Evolutionary conservation across 2,888 invertebrate genomes (phyloP).

Genomic region (Lepidocyrtoides sp.): DNA sequence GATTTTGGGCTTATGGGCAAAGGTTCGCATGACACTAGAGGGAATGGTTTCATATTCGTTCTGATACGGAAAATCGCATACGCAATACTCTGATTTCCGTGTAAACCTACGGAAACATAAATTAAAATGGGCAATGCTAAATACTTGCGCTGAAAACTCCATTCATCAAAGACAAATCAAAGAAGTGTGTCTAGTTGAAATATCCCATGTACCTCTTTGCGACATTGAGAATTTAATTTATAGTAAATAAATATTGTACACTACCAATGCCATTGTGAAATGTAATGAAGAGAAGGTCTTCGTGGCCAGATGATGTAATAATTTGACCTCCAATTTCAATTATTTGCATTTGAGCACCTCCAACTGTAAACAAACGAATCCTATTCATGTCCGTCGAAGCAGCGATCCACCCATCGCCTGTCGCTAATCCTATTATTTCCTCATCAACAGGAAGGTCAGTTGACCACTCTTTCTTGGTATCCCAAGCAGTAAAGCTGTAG

Average conservation of each 20-base stretch:
- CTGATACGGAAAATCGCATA: slow-evolving; percentile 82
- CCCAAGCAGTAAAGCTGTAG: slow-evolving; percentile 91
- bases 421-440: slow-evolving; percentile 89
- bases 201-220: no score
- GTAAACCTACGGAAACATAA: slow-evolving; percentile 86
- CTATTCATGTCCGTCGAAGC: slow-evolving; percentile 92
- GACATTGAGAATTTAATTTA: no score
- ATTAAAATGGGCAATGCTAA: no score
- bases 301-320: slow-evolving; percentile 87
- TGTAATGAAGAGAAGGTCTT: slow-evolving; percentile 82
- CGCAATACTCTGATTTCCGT: slow-evolving; percentile 86
- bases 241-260: background rate
- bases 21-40: slow-evolving; percentile 89
- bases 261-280: slow-evolving; percentile 89
- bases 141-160: no score
- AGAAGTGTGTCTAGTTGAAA: no score
- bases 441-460: slow-evolving; percentile 93
- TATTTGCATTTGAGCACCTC: slow-evolving; percentile 95
- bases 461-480: slow-evolving; percentile 94
- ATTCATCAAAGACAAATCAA: no score
- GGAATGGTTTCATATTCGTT: slow-evolving; percentile 87
- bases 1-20: slow-evolving; percentile 91
- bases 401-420: slow-evolving; percentile 92
- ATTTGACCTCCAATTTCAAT: slow-evolving; percentile 92
- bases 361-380: slow-evolving; percentile 93